Percentiles rank a stretch among this genome's conserved stretches.
phyloP scores from a whole-genome alignment of 2,888 invertebrate genomes.

The Dromius quadrimaculatus region DNA sequence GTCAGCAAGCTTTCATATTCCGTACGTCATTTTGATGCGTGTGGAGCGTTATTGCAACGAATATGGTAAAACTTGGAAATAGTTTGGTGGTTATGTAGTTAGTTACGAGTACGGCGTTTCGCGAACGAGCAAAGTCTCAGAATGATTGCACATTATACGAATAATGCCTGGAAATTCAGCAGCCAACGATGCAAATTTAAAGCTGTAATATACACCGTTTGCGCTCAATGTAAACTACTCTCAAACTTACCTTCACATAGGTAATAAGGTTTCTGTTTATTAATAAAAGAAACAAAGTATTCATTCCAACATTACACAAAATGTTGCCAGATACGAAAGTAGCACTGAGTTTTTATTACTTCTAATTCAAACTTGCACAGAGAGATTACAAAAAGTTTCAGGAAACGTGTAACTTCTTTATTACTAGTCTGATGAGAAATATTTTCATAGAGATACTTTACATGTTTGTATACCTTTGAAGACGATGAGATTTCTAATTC shows the following conservation, averaged over 20 bases:
- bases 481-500: too few species aligned
- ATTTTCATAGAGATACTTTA: too few species aligned
- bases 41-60: slow-evolving; percentile 43
- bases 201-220: slow-evolving; percentile 38
- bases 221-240: slow-evolving; percentile 24
- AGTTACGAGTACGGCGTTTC: slow-evolving; percentile 44
- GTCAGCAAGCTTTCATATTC: too few species aligned
- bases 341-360: neutral
- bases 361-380: too few species aligned
- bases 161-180: slow-evolving; percentile 48
- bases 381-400: too few species aligned
- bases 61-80: slow-evolving; percentile 50
- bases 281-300: slow-evolving; percentile 8
- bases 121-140: slow-evolving; percentile 50
- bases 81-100: slow-evolving; percentile 48
- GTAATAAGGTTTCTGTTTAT: slow-evolving; percentile 28
- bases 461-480: too few species aligned
- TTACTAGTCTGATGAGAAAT: too few species aligned
- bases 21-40: slow-evolving; percentile 39
- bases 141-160: slow-evolving; percentile 51
- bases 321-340: neutral
- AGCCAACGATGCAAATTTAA: slow-evolving; percentile 48
- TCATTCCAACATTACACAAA: slow-evolving; percentile 2
- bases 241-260: neutral
- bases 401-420: too few species aligned